Evolutionary conservation across 2,888 invertebrate species (phyloP), one percentile per base, ranked within the genome.

Genomic region (Ditula angustiorana): DNA sequence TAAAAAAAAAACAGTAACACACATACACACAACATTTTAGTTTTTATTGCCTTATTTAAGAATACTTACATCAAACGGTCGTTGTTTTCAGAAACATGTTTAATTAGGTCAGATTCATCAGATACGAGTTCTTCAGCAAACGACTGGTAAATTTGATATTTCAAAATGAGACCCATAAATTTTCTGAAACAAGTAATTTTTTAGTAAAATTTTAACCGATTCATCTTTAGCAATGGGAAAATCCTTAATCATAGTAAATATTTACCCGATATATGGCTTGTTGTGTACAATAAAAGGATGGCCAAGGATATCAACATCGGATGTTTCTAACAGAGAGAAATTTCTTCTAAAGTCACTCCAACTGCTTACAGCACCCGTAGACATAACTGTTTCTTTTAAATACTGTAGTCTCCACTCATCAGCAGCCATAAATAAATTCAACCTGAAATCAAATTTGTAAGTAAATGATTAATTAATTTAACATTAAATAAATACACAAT

Each of bases 341-440:
- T 89, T 87, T 76, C 79, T 84, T 61, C 92, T 88, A 77, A 93
- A 90, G 64, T 92, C 87, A 55, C 87, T 86, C 94, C 94, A 94
- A 83, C 93, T 94, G 28, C 68, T 80, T 7, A 79, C 81, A 60
- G 84, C 81, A 71, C 87, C 81, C 11, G 85, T 68, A 44, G 84
- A 78, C 26, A 87, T 82, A 68, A 86, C 85, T 69, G 81, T 78
- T 58, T 88, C 88, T 79, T 76, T 85, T 61, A 93, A 74, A 58
- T 90, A 82, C 72, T 92, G 87, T 44, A 94, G 74, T 64, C 94
- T 86, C 93, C 94, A 94, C 75, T 90, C 90, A 67, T 95, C 94
- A 10, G 90, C 94, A 28, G 93, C 88, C 69, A 94, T 79, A 75
- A 94, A 94, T 77, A 92, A 94, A 66, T 94, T 92, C 52, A 95